These are phyloP conservation scores for Plagodis pulveraria DNA, from an alignment of 2,888 invertebrate genomes.

Conservation along the genomic window DNA sequence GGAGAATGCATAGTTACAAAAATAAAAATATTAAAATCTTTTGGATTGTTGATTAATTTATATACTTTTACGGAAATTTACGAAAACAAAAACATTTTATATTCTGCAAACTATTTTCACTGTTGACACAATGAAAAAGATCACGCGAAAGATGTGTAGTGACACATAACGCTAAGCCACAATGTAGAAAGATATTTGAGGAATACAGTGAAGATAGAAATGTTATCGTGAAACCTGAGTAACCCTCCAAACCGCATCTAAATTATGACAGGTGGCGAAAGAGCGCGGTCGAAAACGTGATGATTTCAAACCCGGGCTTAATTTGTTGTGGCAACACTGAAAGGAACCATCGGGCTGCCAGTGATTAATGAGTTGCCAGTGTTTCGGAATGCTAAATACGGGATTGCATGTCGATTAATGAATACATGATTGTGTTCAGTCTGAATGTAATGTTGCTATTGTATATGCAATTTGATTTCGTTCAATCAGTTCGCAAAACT, in stretches of 20 bases:
- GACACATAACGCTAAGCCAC: no score
- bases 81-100: no score
- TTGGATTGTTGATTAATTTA: no score
- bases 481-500: slow-evolving; percentile 1
- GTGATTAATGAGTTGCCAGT: slow-evolving; percentile 45
- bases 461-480: slow-evolving; percentile 23
- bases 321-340: slow-evolving; percentile 41
- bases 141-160: no score
- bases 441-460: slow-evolving; percentile 15
- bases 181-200: no score
- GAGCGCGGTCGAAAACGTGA: slow-evolving; percentile 59
- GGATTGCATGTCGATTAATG: slow-evolving; percentile 39
- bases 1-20: no score
- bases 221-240: slow-evolving; percentile 9
- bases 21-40: no score
- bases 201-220: background rate
- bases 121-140: no score
- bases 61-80: no score
- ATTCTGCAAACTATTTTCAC: no score
- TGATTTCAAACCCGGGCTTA: slow-evolving; percentile 46
- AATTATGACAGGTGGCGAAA: slow-evolving; percentile 64
- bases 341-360: slow-evolving; percentile 37
- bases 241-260: slow-evolving; percentile 28
- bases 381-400: slow-evolving; percentile 39
- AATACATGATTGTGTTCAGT: slow-evolving; percentile 22